phyloP scores from a whole-genome alignment of 2,888 invertebrate genomes.

The Patella caerulea region DNA sequence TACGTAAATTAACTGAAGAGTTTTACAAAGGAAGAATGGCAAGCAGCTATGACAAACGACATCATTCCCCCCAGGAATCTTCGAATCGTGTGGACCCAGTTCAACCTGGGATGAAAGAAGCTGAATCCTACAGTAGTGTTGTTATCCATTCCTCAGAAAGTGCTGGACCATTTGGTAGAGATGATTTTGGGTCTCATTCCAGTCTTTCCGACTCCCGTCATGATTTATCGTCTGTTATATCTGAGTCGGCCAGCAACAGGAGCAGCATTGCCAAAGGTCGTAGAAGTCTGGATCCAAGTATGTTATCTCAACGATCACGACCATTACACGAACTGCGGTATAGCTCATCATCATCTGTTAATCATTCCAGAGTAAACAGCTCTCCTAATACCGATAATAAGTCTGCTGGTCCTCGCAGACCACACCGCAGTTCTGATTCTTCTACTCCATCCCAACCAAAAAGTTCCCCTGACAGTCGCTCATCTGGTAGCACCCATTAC shows the following conservation, averaged over 20 bases:
- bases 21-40: constrained; percentile 52
- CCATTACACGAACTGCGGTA: constrained; percentile 7
- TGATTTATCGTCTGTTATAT: constrained; percentile 38
- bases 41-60: constrained; percentile 28
- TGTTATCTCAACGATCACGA: constrained; percentile 27
- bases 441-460: constrained; percentile 47
- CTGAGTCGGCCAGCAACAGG: constrained; percentile 25
- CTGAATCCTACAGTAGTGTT: constrained; percentile 62
- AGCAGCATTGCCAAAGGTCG: constrained; percentile 33
- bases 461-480: constrained; percentile 51
- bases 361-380: constrained; percentile 11
- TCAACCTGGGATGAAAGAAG: constrained; percentile 54
- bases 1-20: constrained; percentile 64
- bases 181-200: constrained; percentile 53
- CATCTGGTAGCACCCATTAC: constrained; percentile 47
- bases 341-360: constrained; percentile 16
- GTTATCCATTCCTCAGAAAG: constrained; percentile 58
- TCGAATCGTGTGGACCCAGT: constrained; percentile 18
- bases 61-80: not conserved
- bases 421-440: constrained; percentile 28
- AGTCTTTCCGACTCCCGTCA: constrained; percentile 45
- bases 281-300: constrained; percentile 53
- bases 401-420: not conserved
- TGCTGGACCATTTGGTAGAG: constrained; percentile 53
- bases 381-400: constrained; percentile 21